These are phyloP conservation scores for Mayetiola destructor DNA, from an alignment of 2,888 invertebrate species.

Conservation along the genomic window DNA sequence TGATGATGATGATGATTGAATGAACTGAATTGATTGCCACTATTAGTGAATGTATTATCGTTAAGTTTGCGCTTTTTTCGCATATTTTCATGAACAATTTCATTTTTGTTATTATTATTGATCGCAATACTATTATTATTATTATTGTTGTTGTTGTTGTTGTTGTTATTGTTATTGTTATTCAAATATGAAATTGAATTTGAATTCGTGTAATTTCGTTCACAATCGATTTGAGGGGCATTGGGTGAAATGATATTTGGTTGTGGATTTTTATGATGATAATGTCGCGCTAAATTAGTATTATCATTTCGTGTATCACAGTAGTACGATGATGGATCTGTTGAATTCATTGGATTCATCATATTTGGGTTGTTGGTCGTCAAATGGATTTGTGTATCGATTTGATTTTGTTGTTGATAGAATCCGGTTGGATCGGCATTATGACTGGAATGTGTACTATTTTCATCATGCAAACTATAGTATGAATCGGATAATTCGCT, in stretches of 20 bases:
- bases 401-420: neutral
- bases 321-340: neutral
- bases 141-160: neutral
- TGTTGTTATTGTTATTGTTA: conserved; percentile 2
- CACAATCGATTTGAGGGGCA: neutral
- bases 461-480: conserved; percentile 16
- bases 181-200: neutral
- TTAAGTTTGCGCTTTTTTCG: conserved; percentile 5
- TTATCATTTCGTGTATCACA: conserved; percentile 1
- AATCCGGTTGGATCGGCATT: conserved; percentile 6
- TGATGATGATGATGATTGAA: no score
- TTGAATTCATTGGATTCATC: neutral
- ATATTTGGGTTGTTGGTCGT: conserved; percentile 15
- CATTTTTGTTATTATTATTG: no score
- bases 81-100: no score
- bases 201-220: neutral
- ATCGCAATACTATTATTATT: no score
- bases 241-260: conserved; percentile 1
- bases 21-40: neutral
- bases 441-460: conserved; percentile 14
- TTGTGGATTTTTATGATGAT: no score
- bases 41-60: neutral
- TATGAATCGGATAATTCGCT: conserved; percentile 7
- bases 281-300: neutral
- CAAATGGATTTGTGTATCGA: conserved; percentile 8